Conservation (phyloP, 2,888 invertebrate species). For the Thecophora atra region DNA sequence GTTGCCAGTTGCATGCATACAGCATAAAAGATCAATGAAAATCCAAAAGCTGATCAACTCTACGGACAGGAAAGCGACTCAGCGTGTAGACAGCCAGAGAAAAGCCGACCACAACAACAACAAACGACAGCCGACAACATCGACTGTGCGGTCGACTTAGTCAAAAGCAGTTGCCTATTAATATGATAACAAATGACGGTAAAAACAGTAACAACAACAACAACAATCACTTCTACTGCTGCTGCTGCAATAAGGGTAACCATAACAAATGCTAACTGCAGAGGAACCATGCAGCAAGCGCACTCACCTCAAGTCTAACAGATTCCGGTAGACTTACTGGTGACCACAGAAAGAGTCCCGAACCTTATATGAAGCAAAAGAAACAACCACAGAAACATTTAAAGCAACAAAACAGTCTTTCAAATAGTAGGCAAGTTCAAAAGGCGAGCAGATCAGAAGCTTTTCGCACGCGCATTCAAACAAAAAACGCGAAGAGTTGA, state of each 20-base stretch:
- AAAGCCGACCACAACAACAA: constrained; percentile 2
- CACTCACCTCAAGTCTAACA: neutral
- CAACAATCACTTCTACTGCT: too few relatives aligned
- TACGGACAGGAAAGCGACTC: neutral
- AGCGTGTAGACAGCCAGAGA: neutral
- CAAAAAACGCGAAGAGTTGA: neutral
- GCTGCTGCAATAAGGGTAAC: neutral
- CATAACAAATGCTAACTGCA: constrained; percentile 34
- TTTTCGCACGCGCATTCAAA: neutral
- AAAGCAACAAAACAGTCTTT: neutral
- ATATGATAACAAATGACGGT: constrained; percentile 62
- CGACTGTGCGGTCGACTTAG: constrained; percentile 49
- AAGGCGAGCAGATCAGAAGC: constrained; percentile 7
- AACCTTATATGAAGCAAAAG: neutral
- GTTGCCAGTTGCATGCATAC: neutral
- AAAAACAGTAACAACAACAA: constrained; percentile 42
- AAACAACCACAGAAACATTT: neutral
- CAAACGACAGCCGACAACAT: constrained; percentile 21
- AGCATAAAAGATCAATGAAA: neutral
- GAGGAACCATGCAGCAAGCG: neutral
- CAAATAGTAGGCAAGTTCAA: constrained; percentile 14
- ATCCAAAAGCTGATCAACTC: neutral
- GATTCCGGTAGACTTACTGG: constrained; percentile 7
- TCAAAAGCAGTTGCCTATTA: constrained; percentile 36
- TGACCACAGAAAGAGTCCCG: constrained; percentile 13